A percentile compares a stretch with the other conserved stretches of the same genome.
These are phyloP conservation scores for Melitaea athalia DNA, from an alignment of 2,888 invertebrate genomes.

Conservation along the genomic window DNA sequence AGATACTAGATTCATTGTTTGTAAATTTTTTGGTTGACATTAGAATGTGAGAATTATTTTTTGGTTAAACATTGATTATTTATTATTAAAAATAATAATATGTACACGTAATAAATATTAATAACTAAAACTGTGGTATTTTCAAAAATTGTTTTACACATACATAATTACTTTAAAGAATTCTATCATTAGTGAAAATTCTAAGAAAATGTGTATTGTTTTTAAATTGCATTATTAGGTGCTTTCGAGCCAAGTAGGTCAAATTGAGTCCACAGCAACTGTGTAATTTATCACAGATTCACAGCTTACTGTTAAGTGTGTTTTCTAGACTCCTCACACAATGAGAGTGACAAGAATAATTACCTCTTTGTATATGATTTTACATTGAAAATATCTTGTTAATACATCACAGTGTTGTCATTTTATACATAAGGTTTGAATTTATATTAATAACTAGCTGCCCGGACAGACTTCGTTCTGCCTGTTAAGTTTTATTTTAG, in stretches of 20 bases:
- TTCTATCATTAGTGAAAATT: background rate
- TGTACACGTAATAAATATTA: too few species aligned
- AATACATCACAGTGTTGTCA: background rate
- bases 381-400: background rate
- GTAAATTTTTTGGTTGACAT: too few species aligned
- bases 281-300: conserved; percentile 11
- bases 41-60: background rate
- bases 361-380: background rate
- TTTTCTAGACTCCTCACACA: too few species aligned
- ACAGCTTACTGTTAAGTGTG: conserved; percentile 16
- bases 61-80: background rate
- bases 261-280: conserved; percentile 23
- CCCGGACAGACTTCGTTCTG: too few species aligned
- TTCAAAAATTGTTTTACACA: background rate
- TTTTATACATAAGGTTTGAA: background rate
- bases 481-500: too few species aligned
- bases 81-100: background rate
- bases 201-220: conserved; percentile 8
- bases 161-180: conserved; percentile 1
- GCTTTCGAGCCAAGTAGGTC: conserved; percentile 28
- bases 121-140: too few species aligned
- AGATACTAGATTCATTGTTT: too few species aligned
- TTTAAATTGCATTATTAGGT: conserved; percentile 20
- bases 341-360: background rate
- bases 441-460: conserved; percentile 8